phyloP scores from a whole-genome alignment of 2,797 vertebrate genomes.

The Enoplosus armatus region DNA sequence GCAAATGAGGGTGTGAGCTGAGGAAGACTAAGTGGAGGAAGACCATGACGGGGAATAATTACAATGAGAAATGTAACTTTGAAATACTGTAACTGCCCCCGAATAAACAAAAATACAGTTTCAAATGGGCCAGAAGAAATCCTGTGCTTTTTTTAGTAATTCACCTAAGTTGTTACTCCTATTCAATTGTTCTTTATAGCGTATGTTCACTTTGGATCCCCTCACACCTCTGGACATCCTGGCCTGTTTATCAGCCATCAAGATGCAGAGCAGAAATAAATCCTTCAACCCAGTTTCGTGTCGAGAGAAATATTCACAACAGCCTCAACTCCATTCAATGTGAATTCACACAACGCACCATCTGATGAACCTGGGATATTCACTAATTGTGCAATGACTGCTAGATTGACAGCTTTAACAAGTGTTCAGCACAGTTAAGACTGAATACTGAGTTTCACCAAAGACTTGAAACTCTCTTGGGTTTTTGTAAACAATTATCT shows the following conservation, averaged over 20 bases:
- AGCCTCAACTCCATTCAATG: not conserved
- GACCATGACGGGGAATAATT: not conserved
- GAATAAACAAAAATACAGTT: not conserved
- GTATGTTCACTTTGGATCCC: not conserved
- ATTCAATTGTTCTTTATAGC: not conserved
- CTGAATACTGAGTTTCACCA: not conserved
- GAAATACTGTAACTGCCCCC: not conserved
- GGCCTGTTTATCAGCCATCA: not conserved
- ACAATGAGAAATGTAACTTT: conserved; percentile 13
- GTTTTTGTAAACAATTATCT: conserved; percentile 9
- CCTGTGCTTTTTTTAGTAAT: not conserved
- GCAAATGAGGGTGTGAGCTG: conserved; percentile 34
- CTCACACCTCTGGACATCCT: not conserved
- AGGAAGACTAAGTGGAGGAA: conserved; percentile 18
- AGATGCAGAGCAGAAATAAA: not conserved
- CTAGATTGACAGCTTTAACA: not conserved
- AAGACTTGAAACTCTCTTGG: conserved; percentile 4
- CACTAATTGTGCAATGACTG: not conserved
- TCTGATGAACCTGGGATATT: not conserved
- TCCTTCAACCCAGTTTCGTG: not conserved
- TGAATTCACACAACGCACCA: not conserved
- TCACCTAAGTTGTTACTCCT: not conserved
- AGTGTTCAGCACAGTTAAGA: not conserved
- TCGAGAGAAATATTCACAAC: not conserved
- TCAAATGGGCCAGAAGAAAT: not conserved